Percentiles rank a stretch among this genome's conserved stretches.
These are phyloP conservation scores for Nomada fucata DNA, from an alignment of 2,888 invertebrate species.

Conservation along the genomic window DNA sequence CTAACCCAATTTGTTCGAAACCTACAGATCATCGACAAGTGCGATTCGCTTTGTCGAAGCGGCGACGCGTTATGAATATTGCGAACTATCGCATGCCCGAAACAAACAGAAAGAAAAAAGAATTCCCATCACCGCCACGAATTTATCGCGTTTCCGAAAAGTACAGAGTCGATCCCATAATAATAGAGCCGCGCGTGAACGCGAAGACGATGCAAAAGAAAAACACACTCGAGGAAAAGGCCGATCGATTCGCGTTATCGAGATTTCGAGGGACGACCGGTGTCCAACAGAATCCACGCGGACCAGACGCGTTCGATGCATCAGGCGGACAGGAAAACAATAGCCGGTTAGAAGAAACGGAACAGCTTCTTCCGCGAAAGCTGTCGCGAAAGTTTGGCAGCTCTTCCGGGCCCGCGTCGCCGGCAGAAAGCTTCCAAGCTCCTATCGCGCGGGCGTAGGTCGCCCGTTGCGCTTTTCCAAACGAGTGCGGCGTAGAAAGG, in stretches of 20 bases:
- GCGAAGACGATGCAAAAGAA: background rate
- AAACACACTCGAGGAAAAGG: background rate
- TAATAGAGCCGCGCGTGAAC: too few species aligned
- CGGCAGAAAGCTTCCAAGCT: slow-evolving; percentile 40
- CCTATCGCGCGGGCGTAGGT: slow-evolving; percentile 18
- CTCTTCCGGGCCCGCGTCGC: background rate
- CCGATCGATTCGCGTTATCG: background rate
- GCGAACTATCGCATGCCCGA: too few species aligned
- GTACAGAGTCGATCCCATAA: too few species aligned
- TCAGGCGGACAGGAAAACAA: slow-evolving; percentile 22
- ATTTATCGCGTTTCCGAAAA: too few species aligned
- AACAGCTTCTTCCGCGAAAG: slow-evolving; percentile 44
- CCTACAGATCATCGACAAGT: too few species aligned
- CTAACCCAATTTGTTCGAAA: too few species aligned
- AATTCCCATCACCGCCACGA: too few species aligned
- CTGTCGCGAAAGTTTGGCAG: slow-evolving; percentile 51
- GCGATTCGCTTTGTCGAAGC: too few species aligned
- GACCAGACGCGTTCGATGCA: background rate
- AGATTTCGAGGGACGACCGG: background rate
- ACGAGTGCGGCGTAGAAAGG: slow-evolving; percentile 56
- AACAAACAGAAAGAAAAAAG: too few species aligned
- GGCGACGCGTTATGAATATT: too few species aligned
- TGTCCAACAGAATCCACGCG: slow-evolving; percentile 11
- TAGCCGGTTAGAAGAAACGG: background rate
- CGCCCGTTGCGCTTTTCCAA: slow-evolving; percentile 50